These are phyloP conservation scores for Melanophora roralis DNA, from an alignment of 2,888 invertebrate genomes.

Conservation along the genomic window DNA sequence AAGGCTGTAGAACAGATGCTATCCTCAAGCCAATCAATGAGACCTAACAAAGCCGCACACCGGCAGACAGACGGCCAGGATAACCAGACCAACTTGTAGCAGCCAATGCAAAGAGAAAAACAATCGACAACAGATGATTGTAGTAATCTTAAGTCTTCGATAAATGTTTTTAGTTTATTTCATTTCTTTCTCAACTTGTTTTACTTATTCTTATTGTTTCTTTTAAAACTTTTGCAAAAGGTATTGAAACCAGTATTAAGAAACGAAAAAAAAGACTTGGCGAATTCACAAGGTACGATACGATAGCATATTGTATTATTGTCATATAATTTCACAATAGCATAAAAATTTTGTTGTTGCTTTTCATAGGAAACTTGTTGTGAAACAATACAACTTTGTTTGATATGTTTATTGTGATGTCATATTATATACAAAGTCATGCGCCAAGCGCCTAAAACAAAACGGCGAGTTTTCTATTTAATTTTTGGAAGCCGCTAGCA, in stretches of 20 bases:
- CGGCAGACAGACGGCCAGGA: neutral
- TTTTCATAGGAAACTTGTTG: no score
- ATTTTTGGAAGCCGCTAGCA: no score
- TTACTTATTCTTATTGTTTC: neutral
- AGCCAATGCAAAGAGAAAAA: constrained; percentile 1
- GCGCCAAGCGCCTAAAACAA: no score
- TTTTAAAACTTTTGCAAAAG: neutral
- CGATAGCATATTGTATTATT: no score
- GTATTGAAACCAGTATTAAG: constrained; percentile 52
- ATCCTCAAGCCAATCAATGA: constrained; percentile 51
- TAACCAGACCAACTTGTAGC: constrained; percentile 38
- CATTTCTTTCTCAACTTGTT: neutral
- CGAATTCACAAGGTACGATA: no score
- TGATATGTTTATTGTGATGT: no score
- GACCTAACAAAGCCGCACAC: constrained; percentile 21
- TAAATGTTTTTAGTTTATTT: constrained; percentile 17
- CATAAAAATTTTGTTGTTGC: no score
- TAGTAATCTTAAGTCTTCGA: constrained; percentile 36
- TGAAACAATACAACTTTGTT: no score
- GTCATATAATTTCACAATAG: no score
- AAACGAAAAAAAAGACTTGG: no score
- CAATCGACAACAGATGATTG: constrained; percentile 32
- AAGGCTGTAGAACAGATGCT: constrained; percentile 64
- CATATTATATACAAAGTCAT: no score
- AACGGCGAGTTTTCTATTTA: no score